Conservation (phyloP, 1,140 invertebrate species). For the Meloidogyne hapla region DNA sequence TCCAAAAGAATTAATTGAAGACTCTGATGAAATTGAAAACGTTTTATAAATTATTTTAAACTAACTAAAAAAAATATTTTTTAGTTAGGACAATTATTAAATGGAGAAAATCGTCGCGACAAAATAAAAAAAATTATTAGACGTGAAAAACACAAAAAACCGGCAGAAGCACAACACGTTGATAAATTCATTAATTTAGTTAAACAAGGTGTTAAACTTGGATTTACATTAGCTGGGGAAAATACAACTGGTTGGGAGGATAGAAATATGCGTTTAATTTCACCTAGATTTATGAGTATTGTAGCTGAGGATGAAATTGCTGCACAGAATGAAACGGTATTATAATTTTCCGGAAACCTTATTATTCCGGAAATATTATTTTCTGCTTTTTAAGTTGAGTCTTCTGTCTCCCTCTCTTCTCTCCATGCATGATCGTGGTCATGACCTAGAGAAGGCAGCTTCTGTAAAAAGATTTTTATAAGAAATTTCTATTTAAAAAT, state of each 20-base stretch:
- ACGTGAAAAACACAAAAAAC: conserved; percentile 6
- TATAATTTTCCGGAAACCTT: too few relatives aligned
- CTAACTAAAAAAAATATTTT: background rate
- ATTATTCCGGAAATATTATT: too few relatives aligned
- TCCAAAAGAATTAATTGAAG: background rate
- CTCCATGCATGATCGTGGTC: conserved; percentile 57
- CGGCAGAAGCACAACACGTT: background rate
- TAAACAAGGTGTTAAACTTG: conserved; percentile 52
- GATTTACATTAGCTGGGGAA: conserved; percentile 53
- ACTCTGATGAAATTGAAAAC: background rate
- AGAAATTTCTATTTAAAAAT: too few relatives aligned
- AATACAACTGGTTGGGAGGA: conserved; percentile 58
- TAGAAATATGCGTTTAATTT: conserved; percentile 59
- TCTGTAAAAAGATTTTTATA: conserved; percentile 13
- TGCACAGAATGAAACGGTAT: conserved; percentile 38
- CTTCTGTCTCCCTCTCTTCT: conserved; percentile 59
- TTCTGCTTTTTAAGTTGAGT: conserved; percentile 42
- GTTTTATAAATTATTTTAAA: background rate
- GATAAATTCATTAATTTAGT: background rate
- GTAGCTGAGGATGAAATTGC: conserved; percentile 51
- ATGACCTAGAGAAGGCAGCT: conserved; percentile 47
- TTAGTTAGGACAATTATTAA: conserved; percentile 17
- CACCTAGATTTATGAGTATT: conserved; percentile 53
- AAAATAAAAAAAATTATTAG: conserved; percentile 14
- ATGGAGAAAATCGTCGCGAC: background rate